These are phyloP conservation scores for Netelia melanura DNA, from an alignment of 2,888 invertebrate genomes.

Conservation along the genomic window DNA sequence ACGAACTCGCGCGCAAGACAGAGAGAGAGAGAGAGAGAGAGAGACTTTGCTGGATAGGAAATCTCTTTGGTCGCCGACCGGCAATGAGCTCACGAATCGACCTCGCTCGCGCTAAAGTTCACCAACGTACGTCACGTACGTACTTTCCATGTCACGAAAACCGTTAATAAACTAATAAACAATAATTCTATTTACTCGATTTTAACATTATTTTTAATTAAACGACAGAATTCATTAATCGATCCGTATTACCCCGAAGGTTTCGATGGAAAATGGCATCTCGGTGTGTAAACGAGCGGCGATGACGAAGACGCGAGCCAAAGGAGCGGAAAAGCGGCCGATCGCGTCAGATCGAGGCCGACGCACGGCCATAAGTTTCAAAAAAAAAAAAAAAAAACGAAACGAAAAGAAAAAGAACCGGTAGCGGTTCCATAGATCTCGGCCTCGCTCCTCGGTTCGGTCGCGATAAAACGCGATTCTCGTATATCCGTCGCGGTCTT, in stretches of 20 bases:
- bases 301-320: neutral
- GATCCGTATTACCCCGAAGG: too few relatives aligned
- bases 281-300: too few relatives aligned
- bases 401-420: slow-evolving; percentile 77
- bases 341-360: slow-evolving; percentile 78
- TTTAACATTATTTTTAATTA: too few relatives aligned
- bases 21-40: too few relatives aligned
- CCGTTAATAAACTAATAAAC: too few relatives aligned
- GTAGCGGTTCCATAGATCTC: slow-evolving; percentile 81
- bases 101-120: slow-evolving; percentile 54
- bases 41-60: slow-evolving; percentile 28
- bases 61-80: slow-evolving; percentile 52
- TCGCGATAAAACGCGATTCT: slow-evolving; percentile 12
- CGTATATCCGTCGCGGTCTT: too few relatives aligned
- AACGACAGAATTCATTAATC: neutral
- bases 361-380: slow-evolving; percentile 31
- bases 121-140: slow-evolving; percentile 40
- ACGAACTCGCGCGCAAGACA: neutral
- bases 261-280: too few relatives aligned
- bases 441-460: slow-evolving; percentile 40
- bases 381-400: neutral
- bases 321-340: slow-evolving; percentile 63
- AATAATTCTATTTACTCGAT: too few relatives aligned
- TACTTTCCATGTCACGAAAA: neutral
- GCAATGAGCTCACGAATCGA: slow-evolving; percentile 57